These are phyloP conservation scores for Ictalurus furcatus DNA, from an alignment of 2,113 vertebrate species.

Conservation along the genomic window DNA sequence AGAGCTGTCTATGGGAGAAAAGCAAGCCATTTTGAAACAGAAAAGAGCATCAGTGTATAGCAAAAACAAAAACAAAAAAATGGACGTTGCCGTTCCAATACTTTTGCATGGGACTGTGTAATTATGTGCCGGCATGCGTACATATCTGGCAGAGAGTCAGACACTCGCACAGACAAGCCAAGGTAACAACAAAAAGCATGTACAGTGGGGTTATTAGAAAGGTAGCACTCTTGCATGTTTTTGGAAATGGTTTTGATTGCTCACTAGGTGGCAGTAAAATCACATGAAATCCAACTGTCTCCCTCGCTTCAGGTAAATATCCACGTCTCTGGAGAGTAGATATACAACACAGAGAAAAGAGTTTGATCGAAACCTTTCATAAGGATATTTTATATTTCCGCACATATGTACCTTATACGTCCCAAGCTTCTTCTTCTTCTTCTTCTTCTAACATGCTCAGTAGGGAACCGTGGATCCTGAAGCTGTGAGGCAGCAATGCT, in stretches of 20 bases:
- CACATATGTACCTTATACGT: neutral
- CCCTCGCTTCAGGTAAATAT: neutral
- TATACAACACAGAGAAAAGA: neutral
- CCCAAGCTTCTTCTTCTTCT: too few species aligned
- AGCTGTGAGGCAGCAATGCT: neutral
- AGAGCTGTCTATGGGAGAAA: neutral
- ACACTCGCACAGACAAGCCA: too few species aligned
- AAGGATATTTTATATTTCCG: neutral
- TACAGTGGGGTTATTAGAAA: neutral
- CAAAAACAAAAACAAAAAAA: too few species aligned
- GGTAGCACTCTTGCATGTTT: neutral
- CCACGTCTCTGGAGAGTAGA: neutral
- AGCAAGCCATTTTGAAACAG: neutral
- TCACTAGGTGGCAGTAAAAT: slow-evolving; percentile 47
- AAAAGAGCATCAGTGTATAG: neutral
- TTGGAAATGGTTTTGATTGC: neutral
- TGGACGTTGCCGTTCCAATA: too few species aligned
- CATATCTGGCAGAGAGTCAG: neutral
- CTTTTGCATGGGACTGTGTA: neutral
- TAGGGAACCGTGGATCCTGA: neutral
- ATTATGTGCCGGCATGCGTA: neutral
- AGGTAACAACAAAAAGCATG: neutral
- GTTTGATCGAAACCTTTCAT: neutral
- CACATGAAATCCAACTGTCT: neutral
- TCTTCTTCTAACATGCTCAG: neutral